Base-by-base conservation (phyloP, 2,797 vertebrate species). In the Falco naumanni region DNA sequence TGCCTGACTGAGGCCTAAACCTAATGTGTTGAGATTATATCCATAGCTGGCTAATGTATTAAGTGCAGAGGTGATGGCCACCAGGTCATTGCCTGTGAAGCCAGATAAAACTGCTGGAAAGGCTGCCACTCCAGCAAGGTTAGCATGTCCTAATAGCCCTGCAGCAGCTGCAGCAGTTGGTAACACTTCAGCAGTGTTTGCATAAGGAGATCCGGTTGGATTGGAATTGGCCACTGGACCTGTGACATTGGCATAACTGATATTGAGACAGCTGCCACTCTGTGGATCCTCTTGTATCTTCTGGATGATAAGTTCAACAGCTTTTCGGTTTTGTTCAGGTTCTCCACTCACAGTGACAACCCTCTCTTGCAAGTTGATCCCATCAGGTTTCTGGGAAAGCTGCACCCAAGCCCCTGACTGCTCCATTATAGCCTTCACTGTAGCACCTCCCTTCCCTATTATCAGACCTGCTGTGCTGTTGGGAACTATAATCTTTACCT, bases 401-500 rank as follows among this genome's bases (percentile, higher is more conserved):
- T 99, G 98, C 91, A 99, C 98, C 98, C 98, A 99, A 97, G 98
- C 98, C 98, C 98, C 98, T 98, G 98, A 99, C 98, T 99, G 98
- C 97, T 99, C 98, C 98, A 99, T 99, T 98, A 99, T 98, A 98
- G 98, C 98, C 98, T 99, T 99, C 98, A 99, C 98, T 98, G 98
- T 99, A 95, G 98, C 98, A 98, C 98, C 98, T 98, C 98, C 98
- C 98, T 99, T 99, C 97, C 98, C 98, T 98, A 99, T 99, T 97
- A 99, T 99, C 98, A 99, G 98, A 98, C 98, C 98, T 98, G 98
- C 98, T 97, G 98, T 99, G 98, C 98, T 99, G 98, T 99, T 99
- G 97, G 98, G 98, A 98, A 99, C 98, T 98, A 99, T 98, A 98
- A 99, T 99, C 98, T 99, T 99, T 98, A 98, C 98, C 98, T 99